phyloP scores from a whole-genome alignment of 2,888 invertebrate species.

The Cacoxenus indagator region DNA sequence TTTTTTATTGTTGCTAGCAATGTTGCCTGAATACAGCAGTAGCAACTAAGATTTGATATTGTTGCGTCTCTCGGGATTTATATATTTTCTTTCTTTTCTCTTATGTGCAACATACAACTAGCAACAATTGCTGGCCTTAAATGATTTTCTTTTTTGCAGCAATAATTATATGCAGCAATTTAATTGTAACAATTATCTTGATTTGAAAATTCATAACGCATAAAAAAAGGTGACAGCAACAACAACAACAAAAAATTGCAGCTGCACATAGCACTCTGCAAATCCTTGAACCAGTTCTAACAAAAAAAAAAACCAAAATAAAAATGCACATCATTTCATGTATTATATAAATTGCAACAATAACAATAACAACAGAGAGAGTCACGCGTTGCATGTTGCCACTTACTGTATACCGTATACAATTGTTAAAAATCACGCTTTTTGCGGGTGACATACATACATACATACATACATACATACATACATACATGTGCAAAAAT shows the following conservation, averaged over 20 bases:
- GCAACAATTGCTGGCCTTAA: neutral
- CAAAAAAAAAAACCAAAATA: neutral
- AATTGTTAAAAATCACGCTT: neutral
- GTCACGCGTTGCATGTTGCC: neutral
- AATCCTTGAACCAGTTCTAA: neutral
- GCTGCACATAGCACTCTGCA: neutral
- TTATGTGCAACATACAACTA: neutral
- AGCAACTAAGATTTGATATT: neutral
- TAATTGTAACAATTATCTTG: slow-evolving; percentile 39
- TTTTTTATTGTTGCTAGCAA: slow-evolving; percentile 1
- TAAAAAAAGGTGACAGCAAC: slow-evolving; percentile 45
- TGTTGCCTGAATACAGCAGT: neutral
- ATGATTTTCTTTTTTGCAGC: neutral
- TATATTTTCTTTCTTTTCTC: too few relatives aligned
- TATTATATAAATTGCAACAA: neutral
- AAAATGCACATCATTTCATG: neutral
- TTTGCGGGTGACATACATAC: neutral
- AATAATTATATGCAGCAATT: neutral
- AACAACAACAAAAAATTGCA: slow-evolving; percentile 27
- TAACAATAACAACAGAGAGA: neutral
- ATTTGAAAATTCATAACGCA: slow-evolving; percentile 61
- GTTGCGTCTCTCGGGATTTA: neutral
- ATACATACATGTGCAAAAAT: neutral
- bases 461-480: neutral
- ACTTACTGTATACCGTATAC: neutral